Conservation (phyloP, 2,113 vertebrate genomes). For the Rutilus rutilus region DNA sequence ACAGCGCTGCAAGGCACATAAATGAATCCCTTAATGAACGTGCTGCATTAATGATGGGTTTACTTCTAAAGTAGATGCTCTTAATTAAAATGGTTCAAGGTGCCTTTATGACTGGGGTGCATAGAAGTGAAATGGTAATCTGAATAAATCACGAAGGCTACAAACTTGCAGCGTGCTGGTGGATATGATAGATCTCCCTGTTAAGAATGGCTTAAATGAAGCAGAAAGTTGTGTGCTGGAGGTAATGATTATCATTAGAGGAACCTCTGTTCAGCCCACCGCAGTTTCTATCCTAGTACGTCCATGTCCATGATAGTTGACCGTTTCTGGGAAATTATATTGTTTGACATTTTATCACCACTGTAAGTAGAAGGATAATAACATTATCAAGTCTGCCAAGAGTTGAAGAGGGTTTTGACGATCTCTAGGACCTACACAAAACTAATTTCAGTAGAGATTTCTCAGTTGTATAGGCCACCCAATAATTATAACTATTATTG, state of each 20-base stretch:
- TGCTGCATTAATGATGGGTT: constrained; percentile 66
- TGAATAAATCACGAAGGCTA: constrained; percentile 74
- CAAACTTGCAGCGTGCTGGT: constrained; percentile 46
- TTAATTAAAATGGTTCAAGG: constrained; percentile 78
- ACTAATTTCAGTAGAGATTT: neutral
- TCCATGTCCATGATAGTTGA: constrained; percentile 24
- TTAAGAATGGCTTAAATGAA: constrained; percentile 74
- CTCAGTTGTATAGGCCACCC: neutral
- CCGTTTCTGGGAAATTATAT: constrained; percentile 22
- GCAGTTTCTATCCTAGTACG: neutral
- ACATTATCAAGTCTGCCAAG: constrained; percentile 36
- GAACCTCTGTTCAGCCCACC: constrained; percentile 47
- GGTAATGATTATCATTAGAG: constrained; percentile 76
- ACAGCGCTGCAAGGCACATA: constrained; percentile 33
- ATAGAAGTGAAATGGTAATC: constrained; percentile 59
- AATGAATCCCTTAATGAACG: constrained; percentile 59
- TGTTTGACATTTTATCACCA: neutral
- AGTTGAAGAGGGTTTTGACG: constrained; percentile 7
- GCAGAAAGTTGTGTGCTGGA: constrained; percentile 74
- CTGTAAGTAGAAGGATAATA: neutral
- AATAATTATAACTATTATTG: constrained; percentile 10
- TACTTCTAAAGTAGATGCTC: constrained; percentile 72
- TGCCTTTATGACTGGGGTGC: constrained; percentile 64
- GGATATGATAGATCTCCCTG: constrained; percentile 70
- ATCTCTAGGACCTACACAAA: neutral